Evolutionary conservation across 2,888 invertebrate species (phyloP).

Genomic region (Ctenicera cuprea): DNA sequence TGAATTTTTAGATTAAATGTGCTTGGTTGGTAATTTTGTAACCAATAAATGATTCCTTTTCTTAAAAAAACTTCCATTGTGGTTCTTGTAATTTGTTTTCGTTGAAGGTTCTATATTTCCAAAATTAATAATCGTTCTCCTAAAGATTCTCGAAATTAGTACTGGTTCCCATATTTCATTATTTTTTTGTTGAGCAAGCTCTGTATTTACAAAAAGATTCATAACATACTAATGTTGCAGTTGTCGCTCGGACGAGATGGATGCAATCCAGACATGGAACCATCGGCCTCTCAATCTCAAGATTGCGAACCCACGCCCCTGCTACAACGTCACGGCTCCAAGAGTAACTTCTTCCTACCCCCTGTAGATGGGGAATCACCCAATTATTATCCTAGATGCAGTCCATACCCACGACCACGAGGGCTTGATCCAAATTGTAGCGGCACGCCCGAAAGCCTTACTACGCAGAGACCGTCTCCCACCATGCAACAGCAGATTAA

Average conservation of each 20-base stretch:
- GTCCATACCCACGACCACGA: constrained; percentile 86
- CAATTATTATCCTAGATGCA: constrained; percentile 81
- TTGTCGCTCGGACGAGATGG: constrained; percentile 89
- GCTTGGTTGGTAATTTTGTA: no score
- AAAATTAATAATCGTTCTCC: no score
- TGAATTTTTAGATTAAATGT: no score
- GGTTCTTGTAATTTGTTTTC: no score
- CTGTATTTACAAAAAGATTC: no score
- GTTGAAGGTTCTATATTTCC: no score
- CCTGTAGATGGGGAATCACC: constrained; percentile 75
- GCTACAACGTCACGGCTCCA: constrained; percentile 89
- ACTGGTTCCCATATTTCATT: no score
- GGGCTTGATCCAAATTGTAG: constrained; percentile 77
- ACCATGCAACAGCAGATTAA: constrained; percentile 94
- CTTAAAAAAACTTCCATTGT: no score
- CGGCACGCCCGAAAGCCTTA: constrained; percentile 69
- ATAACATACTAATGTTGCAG: constrained; percentile 69
- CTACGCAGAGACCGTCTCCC: constrained; percentile 80
- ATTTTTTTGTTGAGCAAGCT: no score
- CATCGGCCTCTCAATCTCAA: constrained; percentile 86
- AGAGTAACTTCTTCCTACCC: constrained; percentile 91
- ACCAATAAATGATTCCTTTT: no score
- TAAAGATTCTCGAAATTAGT: no score
- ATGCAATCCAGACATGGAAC: constrained; percentile 81
- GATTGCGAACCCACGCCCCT: constrained; percentile 95